Conservation (phyloP, 2,113 vertebrate genomes). For the Balaeniceps rex region DNA sequence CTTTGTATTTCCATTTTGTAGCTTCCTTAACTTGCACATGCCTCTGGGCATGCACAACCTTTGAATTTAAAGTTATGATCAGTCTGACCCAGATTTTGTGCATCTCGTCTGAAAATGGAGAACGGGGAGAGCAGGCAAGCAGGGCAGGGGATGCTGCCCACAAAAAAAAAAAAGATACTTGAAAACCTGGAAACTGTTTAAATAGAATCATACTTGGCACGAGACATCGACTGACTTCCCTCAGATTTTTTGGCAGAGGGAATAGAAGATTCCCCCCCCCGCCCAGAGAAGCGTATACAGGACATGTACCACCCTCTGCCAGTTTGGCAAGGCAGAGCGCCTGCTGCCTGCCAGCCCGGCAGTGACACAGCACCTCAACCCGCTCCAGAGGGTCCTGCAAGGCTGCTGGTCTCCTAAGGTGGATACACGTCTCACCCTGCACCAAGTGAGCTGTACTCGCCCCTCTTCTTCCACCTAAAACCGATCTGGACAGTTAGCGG, state of each 20-base stretch:
- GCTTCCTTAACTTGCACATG: background rate
- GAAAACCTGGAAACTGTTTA: fast-evolving
- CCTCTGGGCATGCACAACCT: background rate
- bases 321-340: fast-evolving
- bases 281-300: fast-evolving
- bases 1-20: background rate
- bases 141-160: background rate
- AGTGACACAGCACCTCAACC: background rate
- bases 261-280: background rate
- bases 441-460: fast-evolving
- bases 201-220: fast-evolving
- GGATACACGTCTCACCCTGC: fast-evolving
- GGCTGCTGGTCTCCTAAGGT: background rate
- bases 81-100: background rate
- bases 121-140: background rate
- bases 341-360: background rate
- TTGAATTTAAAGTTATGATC: background rate
- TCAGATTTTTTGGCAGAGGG: background rate
- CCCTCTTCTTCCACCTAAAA: fast-evolving
- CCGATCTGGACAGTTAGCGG: fast-evolving
- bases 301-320: background rate
- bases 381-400: background rate
- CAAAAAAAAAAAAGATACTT: too few relatives aligned
- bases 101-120: background rate
- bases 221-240: fast-evolving